Evolutionary conservation across 2,888 invertebrate genomes (phyloP).

Genomic region (Drepanosiphum platanoidis): DNA sequence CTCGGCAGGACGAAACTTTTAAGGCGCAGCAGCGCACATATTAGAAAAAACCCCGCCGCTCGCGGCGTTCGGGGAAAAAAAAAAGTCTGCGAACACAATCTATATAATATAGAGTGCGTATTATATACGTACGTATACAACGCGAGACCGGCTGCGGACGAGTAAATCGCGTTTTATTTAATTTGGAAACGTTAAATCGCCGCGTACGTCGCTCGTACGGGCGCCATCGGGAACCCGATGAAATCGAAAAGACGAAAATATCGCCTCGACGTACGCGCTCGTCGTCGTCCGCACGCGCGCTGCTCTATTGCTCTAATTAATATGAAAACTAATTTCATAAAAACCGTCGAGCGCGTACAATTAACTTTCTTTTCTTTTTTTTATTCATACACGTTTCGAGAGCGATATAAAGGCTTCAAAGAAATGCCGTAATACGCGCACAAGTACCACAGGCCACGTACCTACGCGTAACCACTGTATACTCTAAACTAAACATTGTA

Average conservation of each 20-base stretch:
- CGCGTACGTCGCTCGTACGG: neutral
- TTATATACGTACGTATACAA: neutral
- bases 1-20: slow-evolving; percentile 8
- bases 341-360: neutral
- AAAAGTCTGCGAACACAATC: neutral
- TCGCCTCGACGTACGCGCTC: no score
- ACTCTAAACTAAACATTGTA: no score
- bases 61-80: no score
- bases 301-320: neutral
- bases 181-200: slow-evolving; percentile 28
- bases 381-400: no score
- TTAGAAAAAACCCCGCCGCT: no score
- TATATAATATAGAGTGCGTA: neutral
- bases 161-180: slow-evolving; percentile 43
- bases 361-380: no score
- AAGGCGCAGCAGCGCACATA: slow-evolving; percentile 35
- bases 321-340: neutral
- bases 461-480: no score
- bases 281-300: neutral
- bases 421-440: no score
- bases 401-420: no score
- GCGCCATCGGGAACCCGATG: neutral
- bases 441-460: no score
- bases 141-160: neutral
- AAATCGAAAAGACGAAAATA: slow-evolving; percentile 7